Conservation (phyloP, 2,113 vertebrate genomes). For the Gobiocypris rarus region DNA sequence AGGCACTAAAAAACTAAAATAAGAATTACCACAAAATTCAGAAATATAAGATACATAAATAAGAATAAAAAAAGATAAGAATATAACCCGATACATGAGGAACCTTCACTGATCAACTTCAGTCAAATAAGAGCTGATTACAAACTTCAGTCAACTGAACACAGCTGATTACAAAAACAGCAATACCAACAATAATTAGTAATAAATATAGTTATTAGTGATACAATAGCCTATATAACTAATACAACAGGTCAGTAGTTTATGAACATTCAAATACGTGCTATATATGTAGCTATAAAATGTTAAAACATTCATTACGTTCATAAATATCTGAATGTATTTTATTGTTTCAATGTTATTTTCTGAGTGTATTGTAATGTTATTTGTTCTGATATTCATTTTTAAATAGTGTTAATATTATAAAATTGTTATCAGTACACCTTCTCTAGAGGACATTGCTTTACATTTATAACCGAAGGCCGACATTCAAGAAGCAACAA, state of each 20-base stretch:
- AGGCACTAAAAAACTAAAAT: too few relatives aligned
- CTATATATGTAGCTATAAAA: too few relatives aligned
- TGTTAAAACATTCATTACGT: neutral
- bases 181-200: neutral
- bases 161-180: neutral
- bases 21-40: too few relatives aligned
- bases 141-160: neutral
- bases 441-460: neutral
- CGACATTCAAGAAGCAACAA: too few relatives aligned
- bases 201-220: too few relatives aligned
- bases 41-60: too few relatives aligned
- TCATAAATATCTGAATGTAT: neutral
- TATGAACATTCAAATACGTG: too few relatives aligned
- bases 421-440: neutral
- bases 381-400: neutral
- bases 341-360: neutral
- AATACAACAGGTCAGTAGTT: too few relatives aligned
- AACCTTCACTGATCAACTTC: too few relatives aligned
- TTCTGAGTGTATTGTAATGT: neutral
- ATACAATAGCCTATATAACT: too few relatives aligned
- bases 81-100: too few relatives aligned
- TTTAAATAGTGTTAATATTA: neutral
- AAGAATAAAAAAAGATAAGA: too few relatives aligned
- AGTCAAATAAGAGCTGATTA: neutral
- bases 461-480: neutral